These are phyloP conservation scores for Drosophila anomalata DNA, from an alignment of 2,888 invertebrate species.

Conservation along the genomic window DNA sequence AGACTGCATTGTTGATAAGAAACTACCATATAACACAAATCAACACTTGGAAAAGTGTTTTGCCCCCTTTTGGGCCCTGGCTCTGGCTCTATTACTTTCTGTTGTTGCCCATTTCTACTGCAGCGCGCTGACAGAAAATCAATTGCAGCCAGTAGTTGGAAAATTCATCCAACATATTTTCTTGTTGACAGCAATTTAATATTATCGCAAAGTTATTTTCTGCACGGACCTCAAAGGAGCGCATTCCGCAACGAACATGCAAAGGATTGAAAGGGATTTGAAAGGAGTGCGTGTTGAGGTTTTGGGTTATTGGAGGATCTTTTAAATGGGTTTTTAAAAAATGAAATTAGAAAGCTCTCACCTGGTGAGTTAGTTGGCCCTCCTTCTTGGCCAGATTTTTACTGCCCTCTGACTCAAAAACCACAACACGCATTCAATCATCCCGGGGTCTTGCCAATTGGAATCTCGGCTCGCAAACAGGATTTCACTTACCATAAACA, in stretches of 20 bases:
- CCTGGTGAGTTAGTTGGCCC: background rate
- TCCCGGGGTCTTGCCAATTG: constrained; percentile 21
- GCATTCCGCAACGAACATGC: constrained; percentile 55
- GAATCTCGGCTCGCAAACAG: constrained; percentile 32
- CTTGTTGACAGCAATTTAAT: constrained; percentile 76
- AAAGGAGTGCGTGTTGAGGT: constrained; percentile 28
- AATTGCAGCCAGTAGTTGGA: constrained; percentile 54
- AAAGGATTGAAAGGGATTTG: constrained; percentile 18
- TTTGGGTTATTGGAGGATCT: background rate
- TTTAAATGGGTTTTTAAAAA: background rate
- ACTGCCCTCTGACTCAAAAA: constrained; percentile 32
- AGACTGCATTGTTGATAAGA: constrained; percentile 78
- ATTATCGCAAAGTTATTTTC: constrained; percentile 77
- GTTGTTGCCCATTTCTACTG: constrained; percentile 28
- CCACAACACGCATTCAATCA: constrained; percentile 37
- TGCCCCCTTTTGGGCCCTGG: constrained; percentile 20
- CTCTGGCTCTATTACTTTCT: constrained; percentile 6
- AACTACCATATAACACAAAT: constrained; percentile 74
- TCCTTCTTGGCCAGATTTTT: background rate
- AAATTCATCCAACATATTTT: constrained; percentile 75
- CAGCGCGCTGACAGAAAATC: constrained; percentile 73
- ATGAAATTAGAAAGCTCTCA: background rate
- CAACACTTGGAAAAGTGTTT: constrained; percentile 79
- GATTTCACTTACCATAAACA: constrained; percentile 50
- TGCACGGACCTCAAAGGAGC: constrained; percentile 59